Base-by-base conservation (phyloP, 2,113 vertebrate species). In the Cephalopterus ornatus region DNA sequence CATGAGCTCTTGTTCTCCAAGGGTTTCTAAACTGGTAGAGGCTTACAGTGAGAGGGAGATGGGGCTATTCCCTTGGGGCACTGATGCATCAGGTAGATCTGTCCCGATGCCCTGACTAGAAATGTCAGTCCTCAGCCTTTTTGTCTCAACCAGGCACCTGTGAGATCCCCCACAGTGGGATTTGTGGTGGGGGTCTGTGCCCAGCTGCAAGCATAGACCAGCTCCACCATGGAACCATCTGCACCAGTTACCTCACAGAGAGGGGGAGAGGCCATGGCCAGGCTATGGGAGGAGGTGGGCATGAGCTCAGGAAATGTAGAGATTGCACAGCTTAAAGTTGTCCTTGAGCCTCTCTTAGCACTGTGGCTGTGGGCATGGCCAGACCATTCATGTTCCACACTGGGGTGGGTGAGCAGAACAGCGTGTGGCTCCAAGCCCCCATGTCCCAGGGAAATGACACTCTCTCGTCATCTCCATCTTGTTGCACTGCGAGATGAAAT, bases 351-450 rank as follows among this genome's bases (percentile, higher is more conserved):
- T 68, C 39, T 79, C 27, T 66, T 33, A 74, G 30, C 30, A 23
- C 42, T 79, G 30, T 7, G 0, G 39, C 71, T 77, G 14, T 44
- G 7, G 42, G 20, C 44, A 59, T 3, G 44, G 42, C 32, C 20
- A 37, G 30, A 41, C 28, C 12, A 12, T 78, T 39, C 0, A 1
- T 71, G 50, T 28, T 28, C 17, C 0, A 0, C 9, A 3, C 30
- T 59, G 61, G 30, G 14, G 8, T 65, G 49, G 14, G 12, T n/a
- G 21, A 39, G 18, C n/a, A 70, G 53, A 70, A 26, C 42, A 44
- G 18, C 0, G 0, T 12, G 50, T 59, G 42, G 18, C 24, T 82
- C 32, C 39, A n/a, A 52, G 55, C 28, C 27, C 12, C 9, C 5
- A 6, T 17, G 16, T 39, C 24, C 21, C 7, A 4, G 23, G 20